Percentiles rank a stretch among this genome's conserved stretches.
These are phyloP conservation scores for Lepus americanus DNA, from an alignment of 2,113 vertebrate genomes.

Conservation along the genomic window DNA sequence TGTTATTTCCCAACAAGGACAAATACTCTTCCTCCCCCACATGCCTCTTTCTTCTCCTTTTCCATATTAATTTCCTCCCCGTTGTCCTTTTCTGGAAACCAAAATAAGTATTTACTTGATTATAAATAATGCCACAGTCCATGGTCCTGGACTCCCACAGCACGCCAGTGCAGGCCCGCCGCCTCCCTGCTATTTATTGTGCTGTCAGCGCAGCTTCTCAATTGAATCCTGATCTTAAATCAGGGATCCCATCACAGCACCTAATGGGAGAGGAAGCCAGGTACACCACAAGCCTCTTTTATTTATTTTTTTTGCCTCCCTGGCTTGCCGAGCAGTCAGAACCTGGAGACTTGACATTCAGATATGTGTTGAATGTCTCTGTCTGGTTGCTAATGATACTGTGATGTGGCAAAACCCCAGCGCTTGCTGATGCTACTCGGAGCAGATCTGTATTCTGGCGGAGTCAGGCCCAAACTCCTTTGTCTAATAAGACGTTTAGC, in stretches of 20 bases:
- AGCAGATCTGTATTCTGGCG: constrained; percentile 58
- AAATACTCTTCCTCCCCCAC: not conserved
- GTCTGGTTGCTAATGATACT: constrained; percentile 35
- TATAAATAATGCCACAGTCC: constrained; percentile 61
- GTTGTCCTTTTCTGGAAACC: constrained; percentile 65
- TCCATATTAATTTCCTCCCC: constrained; percentile 46
- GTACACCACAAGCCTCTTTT: not conserved
- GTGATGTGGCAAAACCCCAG: constrained; percentile 17
- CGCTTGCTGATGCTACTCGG: not conserved
- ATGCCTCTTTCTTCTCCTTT: constrained; percentile 27
- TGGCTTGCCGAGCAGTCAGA: constrained; percentile 32
- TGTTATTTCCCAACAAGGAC: constrained; percentile 56
- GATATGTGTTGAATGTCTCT: constrained; percentile 43
- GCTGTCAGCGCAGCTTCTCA: constrained; percentile 45
- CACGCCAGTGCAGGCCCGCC: not conserved
- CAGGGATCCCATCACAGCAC: constrained; percentile 51
- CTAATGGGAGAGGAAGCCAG: constrained; percentile 60
- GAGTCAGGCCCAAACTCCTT: constrained; percentile 49
- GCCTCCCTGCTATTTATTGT: constrained; percentile 59
- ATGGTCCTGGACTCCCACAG: not conserved
- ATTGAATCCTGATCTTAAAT: constrained; percentile 68
- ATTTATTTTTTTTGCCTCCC: not conserved
- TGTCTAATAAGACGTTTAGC: constrained; percentile 75
- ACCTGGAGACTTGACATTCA: not conserved
- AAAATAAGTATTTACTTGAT: constrained; percentile 53